These are phyloP conservation scores for Nycteola revayana DNA, from an alignment of 2,888 invertebrate species.

Conservation along the genomic window DNA sequence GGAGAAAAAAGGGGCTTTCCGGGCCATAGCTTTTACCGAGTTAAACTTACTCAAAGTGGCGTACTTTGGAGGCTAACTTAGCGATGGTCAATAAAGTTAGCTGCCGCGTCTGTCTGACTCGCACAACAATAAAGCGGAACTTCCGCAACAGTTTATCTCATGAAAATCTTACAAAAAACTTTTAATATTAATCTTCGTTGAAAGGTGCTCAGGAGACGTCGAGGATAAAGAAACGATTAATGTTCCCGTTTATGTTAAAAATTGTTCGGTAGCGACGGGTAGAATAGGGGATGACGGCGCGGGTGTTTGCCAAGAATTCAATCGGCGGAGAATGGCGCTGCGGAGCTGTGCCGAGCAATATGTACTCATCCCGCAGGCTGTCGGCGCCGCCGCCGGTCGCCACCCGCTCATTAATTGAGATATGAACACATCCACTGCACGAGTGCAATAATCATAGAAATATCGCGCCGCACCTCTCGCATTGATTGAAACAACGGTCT, in stretches of 20 bases:
- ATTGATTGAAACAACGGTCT: slow-evolving; percentile 34
- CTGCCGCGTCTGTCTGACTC: slow-evolving; percentile 48
- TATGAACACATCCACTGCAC: slow-evolving; percentile 53
- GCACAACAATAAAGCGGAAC: slow-evolving; percentile 58
- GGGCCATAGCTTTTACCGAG: slow-evolving; percentile 66
- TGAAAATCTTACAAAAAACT: slow-evolving; percentile 49
- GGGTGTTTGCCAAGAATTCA: slow-evolving; percentile 63
- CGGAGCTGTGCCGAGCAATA: slow-evolving; percentile 41
- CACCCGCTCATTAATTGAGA: slow-evolving; percentile 53
- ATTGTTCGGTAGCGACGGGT: slow-evolving; percentile 14
- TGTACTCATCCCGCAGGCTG: slow-evolving; percentile 37
- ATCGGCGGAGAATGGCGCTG: slow-evolving; percentile 33
- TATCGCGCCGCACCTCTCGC: slow-evolving; percentile 25
- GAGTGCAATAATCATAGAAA: slow-evolving; percentile 33
- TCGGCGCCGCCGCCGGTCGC: slow-evolving; percentile 39
- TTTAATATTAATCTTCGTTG: slow-evolving; percentile 46
- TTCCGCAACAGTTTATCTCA: slow-evolving; percentile 53
- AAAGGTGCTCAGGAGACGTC: slow-evolving; percentile 24
- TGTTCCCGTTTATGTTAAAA: slow-evolving; percentile 28
- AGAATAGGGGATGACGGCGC: slow-evolving; percentile 12
- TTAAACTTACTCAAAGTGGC: slow-evolving; percentile 71
- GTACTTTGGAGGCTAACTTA: slow-evolving; percentile 59
- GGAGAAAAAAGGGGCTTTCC: slow-evolving; percentile 60
- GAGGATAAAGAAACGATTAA: slow-evolving; percentile 34
- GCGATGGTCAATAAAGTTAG: slow-evolving; percentile 72